These are phyloP conservation scores for Hydrozoanthus gracilis DNA, from an alignment of 92 coral and sea anemone genomes.

Conservation along the genomic window DNA sequence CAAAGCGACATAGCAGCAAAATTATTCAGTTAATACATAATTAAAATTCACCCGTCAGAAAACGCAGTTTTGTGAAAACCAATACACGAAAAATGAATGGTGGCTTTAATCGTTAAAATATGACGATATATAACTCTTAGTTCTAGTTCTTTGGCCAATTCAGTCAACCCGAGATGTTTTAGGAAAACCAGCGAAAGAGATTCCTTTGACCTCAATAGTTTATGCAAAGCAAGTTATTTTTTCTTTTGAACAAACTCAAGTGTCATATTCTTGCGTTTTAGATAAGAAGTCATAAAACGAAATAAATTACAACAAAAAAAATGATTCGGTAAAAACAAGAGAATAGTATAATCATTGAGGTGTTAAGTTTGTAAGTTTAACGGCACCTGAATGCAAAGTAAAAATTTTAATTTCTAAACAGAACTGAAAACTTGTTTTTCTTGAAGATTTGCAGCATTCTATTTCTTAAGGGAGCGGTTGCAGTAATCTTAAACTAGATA, in stretches of 20 bases:
- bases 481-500: too few species aligned
- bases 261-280: not conserved
- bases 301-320: not conserved
- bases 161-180: too few species aligned
- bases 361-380: not conserved
- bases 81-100: not conserved
- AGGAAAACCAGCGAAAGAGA: too few species aligned
- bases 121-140: not conserved
- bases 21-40: not conserved
- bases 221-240: too few species aligned
- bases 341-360: not conserved
- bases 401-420: too few species aligned
- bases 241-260: too few species aligned
- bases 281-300: not conserved
- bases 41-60: not conserved
- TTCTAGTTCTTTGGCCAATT: not conserved
- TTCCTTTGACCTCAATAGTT: too few species aligned
- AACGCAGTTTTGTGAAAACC: not conserved
- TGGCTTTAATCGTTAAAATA: not conserved
- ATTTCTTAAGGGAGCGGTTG: too few species aligned
- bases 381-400: not conserved
- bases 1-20: too few species aligned
- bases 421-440: too few species aligned
- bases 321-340: not conserved
- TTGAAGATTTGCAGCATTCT: too few species aligned